Conservation (phyloP, 2,888 invertebrate genomes). For the Lepidochitona cinerea region DNA sequence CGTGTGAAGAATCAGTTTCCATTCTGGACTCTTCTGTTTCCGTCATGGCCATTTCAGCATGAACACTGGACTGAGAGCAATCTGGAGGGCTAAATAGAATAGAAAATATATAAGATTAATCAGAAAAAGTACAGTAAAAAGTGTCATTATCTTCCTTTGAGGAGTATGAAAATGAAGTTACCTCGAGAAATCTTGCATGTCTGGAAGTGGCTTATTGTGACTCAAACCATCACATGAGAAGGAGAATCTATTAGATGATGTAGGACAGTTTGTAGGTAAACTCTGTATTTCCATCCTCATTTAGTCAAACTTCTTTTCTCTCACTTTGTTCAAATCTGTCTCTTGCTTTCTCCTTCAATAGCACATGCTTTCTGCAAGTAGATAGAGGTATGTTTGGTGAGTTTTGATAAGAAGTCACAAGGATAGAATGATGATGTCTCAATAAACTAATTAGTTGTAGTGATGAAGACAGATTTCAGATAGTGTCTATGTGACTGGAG, state of each 20-base stretch:
- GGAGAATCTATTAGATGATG: not conserved
- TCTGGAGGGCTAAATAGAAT: not conserved
- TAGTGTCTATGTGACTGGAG: too few species aligned
- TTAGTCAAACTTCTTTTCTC: not conserved
- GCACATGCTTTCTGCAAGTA: not conserved
- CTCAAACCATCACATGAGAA: not conserved
- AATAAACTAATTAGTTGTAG: too few species aligned
- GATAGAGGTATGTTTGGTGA: too few species aligned
- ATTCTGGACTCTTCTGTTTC: conserved; percentile 4
- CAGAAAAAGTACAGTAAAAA: too few species aligned
- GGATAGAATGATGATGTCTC: too few species aligned
- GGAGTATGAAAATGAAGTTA: too few species aligned
- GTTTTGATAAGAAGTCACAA: too few species aligned
- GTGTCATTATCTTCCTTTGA: too few species aligned
- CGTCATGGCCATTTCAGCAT: not conserved
- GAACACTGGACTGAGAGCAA: not conserved
- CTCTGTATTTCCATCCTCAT: conserved; percentile 1
- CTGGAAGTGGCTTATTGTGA: not conserved
- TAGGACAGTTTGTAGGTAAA: not conserved
- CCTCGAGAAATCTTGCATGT: conserved; percentile 4
- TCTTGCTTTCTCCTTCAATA: not conserved
- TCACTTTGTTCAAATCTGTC: not conserved
- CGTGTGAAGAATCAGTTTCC: not conserved
- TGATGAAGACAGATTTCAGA: too few species aligned
- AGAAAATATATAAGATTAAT: too few species aligned